Base-by-base conservation (phyloP, 2,888 invertebrate genomes). In the Digitonthophagus gazella region DNA sequence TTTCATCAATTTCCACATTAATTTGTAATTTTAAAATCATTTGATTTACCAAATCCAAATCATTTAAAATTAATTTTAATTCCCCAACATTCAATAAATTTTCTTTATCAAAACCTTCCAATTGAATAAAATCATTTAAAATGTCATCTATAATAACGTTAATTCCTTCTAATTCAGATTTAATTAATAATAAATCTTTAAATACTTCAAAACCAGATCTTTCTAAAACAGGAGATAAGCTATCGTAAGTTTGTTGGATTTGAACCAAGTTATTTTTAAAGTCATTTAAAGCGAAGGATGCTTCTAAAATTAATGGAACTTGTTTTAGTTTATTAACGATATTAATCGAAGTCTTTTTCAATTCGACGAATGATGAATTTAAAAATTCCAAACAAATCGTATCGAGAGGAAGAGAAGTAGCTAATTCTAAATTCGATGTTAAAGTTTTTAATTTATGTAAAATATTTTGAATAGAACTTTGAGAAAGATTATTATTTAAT, bases 391-490 rank as follows among this genome's bases (percentile, higher is more conserved):
- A 28, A 6, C 64, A 65, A 16, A 67, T 67, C 5, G 69, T 64
- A 56, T 69, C 69, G 18, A 69, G n/a, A 5, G 67, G 67, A 5
- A 70, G 55, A 8, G 67, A 67, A 15, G 63, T 70, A n/a, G 67
- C 58, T 6, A 20, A 61, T 18, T 61, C 61, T 18, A 61, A 61
- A n/a, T 61, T 61, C 5, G 18, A 5, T 18, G 18, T 18, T 61
- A 61, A 19, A 19, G n/a, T 61, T 6, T 18, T 61, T 61, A 61
- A 61, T 61, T 19, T 19, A n/a, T 61, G n/a, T 19, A 19, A 61
- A 20, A 61, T n/a, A 19, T 64, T 64, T 54, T 64, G 19, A 4
- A 67, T 6, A 11, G 67, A 63, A 15, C n/a, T 15, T 57, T 58
- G 22, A 19, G 64, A 20, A 44, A 28, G n/a, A n/a, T n/a, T 58